These are phyloP conservation scores for Euura saliciscinereae DNA, from an alignment of 1,140 invertebrate species.

Conservation along the genomic window DNA sequence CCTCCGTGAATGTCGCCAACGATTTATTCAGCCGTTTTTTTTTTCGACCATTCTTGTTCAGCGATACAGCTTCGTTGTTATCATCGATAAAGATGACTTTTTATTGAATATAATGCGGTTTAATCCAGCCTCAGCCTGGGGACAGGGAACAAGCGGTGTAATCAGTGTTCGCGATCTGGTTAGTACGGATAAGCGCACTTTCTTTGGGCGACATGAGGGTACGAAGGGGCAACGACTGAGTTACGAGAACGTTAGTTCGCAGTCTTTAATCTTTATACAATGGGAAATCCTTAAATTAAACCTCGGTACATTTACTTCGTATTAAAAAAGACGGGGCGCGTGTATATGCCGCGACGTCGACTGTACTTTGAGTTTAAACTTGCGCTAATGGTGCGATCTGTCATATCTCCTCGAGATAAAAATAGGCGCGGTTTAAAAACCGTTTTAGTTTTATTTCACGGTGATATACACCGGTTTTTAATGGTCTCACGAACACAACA, in stretches of 20 bases:
- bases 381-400: constrained; percentile 1
- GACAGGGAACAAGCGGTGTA: not conserved
- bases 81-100: not conserved
- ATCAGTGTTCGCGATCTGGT: not conserved
- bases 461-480: not conserved
- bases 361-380: not conserved
- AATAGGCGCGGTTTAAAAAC: not conserved
- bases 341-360: not conserved
- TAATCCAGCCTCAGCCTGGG: no score
- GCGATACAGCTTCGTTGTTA: not conserved
- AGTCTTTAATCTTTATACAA: not conserved
- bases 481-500: not conserved
- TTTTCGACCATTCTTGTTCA: not conserved
- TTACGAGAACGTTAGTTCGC: not conserved
- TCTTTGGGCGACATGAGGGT: not conserved
- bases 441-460: not conserved
- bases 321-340: not conserved
- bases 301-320: not conserved
- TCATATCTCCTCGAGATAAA: not conserved
- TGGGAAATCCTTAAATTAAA: not conserved
- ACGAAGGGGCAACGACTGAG: not conserved
- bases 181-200: not conserved
- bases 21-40: not conserved
- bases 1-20: constrained; percentile 16
- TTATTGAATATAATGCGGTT: not conserved